phyloP scores from a whole-genome alignment of 2,888 invertebrate genomes.

The Lithophane socia region DNA sequence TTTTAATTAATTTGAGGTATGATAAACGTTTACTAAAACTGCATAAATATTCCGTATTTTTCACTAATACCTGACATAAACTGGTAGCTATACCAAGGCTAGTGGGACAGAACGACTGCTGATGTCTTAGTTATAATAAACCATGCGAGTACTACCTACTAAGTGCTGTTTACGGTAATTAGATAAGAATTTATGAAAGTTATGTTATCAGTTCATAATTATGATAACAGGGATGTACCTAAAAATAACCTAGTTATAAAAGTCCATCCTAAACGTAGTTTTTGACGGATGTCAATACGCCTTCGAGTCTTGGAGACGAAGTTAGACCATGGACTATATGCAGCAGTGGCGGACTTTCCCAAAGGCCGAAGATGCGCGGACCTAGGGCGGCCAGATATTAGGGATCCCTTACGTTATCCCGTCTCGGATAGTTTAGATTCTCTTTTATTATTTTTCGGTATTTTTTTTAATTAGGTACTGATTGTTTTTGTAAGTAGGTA shows the following conservation, averaged over 20 bases:
- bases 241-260: not conserved
- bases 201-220: constrained; percentile 10
- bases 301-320: not conserved
- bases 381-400: not conserved
- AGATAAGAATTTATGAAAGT: constrained; percentile 4
- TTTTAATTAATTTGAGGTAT: no score
- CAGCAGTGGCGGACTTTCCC: not conserved
- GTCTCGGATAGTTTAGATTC: no score
- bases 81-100: not conserved
- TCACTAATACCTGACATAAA: not conserved
- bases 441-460: no score
- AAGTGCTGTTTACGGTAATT: not conserved
- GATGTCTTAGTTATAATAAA: not conserved
- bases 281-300: not conserved
- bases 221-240: constrained; percentile 14
- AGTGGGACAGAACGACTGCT: not conserved
- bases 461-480: no score
- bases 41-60: not conserved
- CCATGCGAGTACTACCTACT: not conserved
- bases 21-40: no score
- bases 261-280: not conserved
- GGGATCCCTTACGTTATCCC: not conserved
- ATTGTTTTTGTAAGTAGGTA: no score
- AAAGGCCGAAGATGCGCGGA: not conserved
- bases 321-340: not conserved